Evolutionary conservation across 2,113 vertebrate genomes (phyloP).

Genomic region (Zosterops borbonicus): DNA sequence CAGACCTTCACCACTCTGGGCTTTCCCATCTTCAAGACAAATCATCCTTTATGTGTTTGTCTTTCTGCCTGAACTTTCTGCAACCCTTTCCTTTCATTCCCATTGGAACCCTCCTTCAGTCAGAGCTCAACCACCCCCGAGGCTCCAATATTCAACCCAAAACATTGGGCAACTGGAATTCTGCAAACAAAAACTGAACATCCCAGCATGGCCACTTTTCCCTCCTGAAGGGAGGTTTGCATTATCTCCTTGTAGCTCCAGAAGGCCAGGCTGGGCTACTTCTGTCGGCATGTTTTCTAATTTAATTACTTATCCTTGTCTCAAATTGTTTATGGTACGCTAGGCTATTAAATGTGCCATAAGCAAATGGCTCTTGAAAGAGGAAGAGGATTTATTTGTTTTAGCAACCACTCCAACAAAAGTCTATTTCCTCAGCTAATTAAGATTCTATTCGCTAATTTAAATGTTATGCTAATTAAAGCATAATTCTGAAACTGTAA

Average conservation of each 20-base stretch:
- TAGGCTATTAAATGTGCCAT: constrained; percentile 79
- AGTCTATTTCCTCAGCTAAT: constrained; percentile 83
- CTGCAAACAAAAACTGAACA: neutral
- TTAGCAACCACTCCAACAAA: constrained; percentile 81
- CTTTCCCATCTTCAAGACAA: neutral
- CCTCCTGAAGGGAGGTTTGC: neutral
- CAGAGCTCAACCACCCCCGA: neutral
- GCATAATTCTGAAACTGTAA: constrained; percentile 77
- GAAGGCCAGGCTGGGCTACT: constrained; percentile 54
- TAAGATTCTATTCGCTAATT: constrained; percentile 82
- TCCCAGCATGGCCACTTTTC: neutral
- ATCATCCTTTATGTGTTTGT: fast-evolving
- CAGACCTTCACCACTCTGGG: fast-evolving
- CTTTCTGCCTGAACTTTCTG: neutral
- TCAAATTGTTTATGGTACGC: constrained; percentile 80
- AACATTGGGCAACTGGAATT: neutral
- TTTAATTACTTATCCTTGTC: constrained; percentile 81
- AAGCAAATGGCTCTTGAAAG: constrained; percentile 80
- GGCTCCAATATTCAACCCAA: neutral
- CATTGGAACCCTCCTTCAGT: neutral
- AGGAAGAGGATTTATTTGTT: constrained; percentile 84
- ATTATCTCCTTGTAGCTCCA: neutral
- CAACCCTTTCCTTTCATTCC: neutral
- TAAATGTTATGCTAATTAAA: constrained; percentile 86
- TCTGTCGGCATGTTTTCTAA: constrained; percentile 72